phyloP scores from a whole-genome alignment of 2,797 vertebrate species.

The Uromys caudimaculatus region DNA sequence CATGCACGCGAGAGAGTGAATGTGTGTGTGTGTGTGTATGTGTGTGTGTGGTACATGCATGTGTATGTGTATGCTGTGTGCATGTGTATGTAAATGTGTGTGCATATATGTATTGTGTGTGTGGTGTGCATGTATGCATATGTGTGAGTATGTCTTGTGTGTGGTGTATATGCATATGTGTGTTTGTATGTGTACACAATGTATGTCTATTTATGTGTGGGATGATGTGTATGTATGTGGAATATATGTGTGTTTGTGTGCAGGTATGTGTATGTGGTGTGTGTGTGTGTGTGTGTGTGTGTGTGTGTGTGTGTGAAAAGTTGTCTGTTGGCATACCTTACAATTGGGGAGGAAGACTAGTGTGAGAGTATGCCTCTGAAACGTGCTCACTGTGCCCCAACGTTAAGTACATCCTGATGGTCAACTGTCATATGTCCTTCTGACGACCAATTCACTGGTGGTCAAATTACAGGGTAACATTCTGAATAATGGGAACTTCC shows the following conservation, averaged over 20 bases:
- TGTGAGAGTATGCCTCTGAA: neutral
- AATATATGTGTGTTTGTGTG: neutral
- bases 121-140: neutral
- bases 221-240: neutral
- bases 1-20: neutral
- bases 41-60: neutral
- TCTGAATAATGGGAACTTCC: neutral
- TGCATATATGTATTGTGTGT: neutral
- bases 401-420: constrained; percentile 38
- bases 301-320: neutral
- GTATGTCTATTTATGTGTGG: neutral
- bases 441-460: neutral
- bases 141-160: neutral
- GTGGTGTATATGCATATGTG: neutral
- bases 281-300: neutral
- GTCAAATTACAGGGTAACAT: neutral
- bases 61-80: neutral
- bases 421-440: constrained; percentile 31
- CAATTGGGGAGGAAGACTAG: neutral
- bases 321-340: neutral
- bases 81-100: neutral
- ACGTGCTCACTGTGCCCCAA: neutral
- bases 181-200: neutral
- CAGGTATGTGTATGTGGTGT: neutral
- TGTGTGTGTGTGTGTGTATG: neutral